phyloP scores from a whole-genome alignment of 2,888 invertebrate species.

The Scotopteryx bipunctaria region DNA sequence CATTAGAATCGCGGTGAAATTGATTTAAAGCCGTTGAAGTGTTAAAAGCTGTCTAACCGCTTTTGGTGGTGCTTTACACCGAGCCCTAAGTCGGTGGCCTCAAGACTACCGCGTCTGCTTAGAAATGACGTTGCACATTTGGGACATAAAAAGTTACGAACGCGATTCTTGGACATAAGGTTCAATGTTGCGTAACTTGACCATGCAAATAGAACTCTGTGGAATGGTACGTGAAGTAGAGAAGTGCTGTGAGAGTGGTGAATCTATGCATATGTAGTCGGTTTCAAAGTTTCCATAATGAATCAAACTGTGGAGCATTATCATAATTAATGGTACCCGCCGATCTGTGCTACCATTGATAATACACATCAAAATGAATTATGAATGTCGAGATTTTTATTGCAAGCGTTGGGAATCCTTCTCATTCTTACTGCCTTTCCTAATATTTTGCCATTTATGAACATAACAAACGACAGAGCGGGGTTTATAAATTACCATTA shows the following conservation, averaged over 20 bases:
- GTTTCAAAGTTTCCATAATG: slow-evolving; percentile 38
- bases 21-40: neutral
- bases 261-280: slow-evolving; percentile 34
- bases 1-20: neutral
- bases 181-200: slow-evolving; percentile 30
- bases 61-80: slow-evolving; percentile 46
- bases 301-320: slow-evolving; percentile 36
- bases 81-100: slow-evolving; percentile 46
- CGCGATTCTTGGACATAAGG: slow-evolving; percentile 42
- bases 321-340: slow-evolving; percentile 36
- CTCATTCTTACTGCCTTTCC: neutral
- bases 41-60: slow-evolving; percentile 32
- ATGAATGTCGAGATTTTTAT: neutral
- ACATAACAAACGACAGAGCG: too few species aligned
- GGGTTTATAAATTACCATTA: too few species aligned
- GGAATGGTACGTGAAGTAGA: slow-evolving; percentile 32
- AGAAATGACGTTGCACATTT: slow-evolving; percentile 66
- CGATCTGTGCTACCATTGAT: slow-evolving; percentile 10
- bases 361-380: neutral
- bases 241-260: slow-evolving; percentile 37
- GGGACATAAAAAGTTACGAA: slow-evolving; percentile 46
- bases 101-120: slow-evolving; percentile 59
- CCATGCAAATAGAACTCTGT: slow-evolving; percentile 30
- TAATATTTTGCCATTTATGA: neutral
- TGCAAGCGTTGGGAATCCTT: neutral